Evolutionary conservation across 2,888 invertebrate genomes (phyloP).

Genomic region (Napeogenes sylphis): DNA sequence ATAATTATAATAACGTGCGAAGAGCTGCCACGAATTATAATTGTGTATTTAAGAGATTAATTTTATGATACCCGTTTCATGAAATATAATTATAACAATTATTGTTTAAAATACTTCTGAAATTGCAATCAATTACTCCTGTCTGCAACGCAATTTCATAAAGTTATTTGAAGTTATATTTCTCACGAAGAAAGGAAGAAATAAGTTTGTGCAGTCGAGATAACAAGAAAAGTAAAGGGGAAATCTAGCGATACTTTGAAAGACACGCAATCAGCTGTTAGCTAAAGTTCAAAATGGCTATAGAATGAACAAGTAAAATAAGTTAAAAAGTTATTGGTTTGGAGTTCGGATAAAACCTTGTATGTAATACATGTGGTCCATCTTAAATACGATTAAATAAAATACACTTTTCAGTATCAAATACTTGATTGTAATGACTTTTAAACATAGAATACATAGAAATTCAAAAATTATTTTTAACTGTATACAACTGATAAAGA

Average conservation of each 20-base stretch:
- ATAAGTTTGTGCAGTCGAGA: slow-evolving; percentile 41
- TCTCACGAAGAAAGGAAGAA: slow-evolving; percentile 28
- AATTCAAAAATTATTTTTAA: too few species aligned
- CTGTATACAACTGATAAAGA: too few species aligned
- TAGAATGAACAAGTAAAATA: slow-evolving; percentile 27
- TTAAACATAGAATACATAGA: too few species aligned
- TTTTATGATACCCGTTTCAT: background rate
- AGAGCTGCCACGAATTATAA: background rate
- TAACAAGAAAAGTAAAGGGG: slow-evolving; percentile 46
- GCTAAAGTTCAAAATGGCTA: slow-evolving; percentile 60
- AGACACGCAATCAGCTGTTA: slow-evolving; percentile 67
- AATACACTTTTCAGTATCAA: too few species aligned
- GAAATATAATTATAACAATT: background rate
- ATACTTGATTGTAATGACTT: too few species aligned
- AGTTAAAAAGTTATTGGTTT: background rate
- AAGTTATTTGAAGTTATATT: slow-evolving; percentile 26
- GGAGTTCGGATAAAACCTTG: background rate
- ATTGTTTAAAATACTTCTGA: slow-evolving; percentile 4
- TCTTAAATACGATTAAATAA: too few species aligned
- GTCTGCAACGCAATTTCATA: slow-evolving; percentile 20
- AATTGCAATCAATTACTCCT: slow-evolving; percentile 5
- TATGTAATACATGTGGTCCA: too few species aligned
- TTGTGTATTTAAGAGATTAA: background rate
- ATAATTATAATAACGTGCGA: too few species aligned
- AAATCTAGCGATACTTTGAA: slow-evolving; percentile 60